Evolutionary conservation across 2,113 vertebrate genomes (phyloP), one percentile per base, ranked within the genome.

Genomic region (Haliaeetus leucogaster): DNA sequence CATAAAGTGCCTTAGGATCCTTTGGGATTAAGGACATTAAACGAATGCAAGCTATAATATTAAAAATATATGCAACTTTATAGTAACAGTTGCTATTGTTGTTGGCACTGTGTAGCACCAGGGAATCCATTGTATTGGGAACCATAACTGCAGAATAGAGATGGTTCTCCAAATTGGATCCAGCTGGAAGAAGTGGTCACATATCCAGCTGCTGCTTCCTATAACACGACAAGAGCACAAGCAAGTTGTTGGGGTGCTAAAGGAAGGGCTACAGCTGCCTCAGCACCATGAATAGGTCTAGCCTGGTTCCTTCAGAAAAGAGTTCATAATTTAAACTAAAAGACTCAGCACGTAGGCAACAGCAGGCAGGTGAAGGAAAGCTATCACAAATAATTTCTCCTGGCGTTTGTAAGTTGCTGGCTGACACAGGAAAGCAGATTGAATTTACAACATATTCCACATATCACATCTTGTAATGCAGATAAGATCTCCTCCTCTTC

Each of bases 31-130:
- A 91, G 50, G 86, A 48, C 70, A 65, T 79, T 82, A 89, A 91
- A 82, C 50, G 36, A 80, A 85, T 62, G 43, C 53, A 93, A 93
- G n/a, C 18, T 94, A 87, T 10, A 90, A 68, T 66, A 88, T 95
- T 82, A 89, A 89, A 95, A 95, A 92, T 94, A 73, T 43, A 95
- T 72, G 84, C 82, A 82, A 77, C n/a, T 77, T 94, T 62, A 30
- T 19, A 85, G 70, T 25, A 80, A 79, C 32, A 82, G 70, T 71
- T 87, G 84, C 62, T 53, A 72, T 82, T 90, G 62, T 61, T 91
- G n/a, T 53, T 94, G 76, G 72, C 42, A n/a, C 73, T 25, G 56
- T 34, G 36, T 26, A 74, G 77, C n/a, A 61, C 56, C 78, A 81
- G 73, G 73, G 68, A 52, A 62, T 29, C n/a, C 71, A 66, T 21